Evolutionary conservation across 1,140 invertebrate species (phyloP), one percentile per base, ranked within the genome.

Genomic region (Drosophila kepulauana): DNA sequence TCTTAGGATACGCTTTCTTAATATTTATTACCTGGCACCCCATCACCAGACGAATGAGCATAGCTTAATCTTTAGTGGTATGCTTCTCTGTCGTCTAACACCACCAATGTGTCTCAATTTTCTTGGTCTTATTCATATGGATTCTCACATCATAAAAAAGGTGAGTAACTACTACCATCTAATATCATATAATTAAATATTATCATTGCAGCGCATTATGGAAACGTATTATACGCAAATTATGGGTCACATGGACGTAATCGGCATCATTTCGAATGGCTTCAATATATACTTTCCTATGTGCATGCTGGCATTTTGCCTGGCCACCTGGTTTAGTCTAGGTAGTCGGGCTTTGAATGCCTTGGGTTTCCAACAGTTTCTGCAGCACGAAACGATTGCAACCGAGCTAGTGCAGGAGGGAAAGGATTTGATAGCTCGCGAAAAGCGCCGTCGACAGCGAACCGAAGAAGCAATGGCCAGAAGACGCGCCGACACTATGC

Each of bases 231-330:
- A 92, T 59, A 93, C 92, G n/a, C 92, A 98, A 97, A 97, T 99
- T 72, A 99, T 99, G 99, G 99, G 99, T 16, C 99, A 99, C 91
- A 98, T 99, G 98, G 98, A 99, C 94, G 98, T 99, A 0, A 96
- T 99, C 62, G 96, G 97, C 7, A 98, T 99, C 62, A 97, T 99
- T 71, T 98, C 98, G 1, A 97, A 99, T 93, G 99, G 99, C 16
- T 99, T 99, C 93, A 99, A 99, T 93, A 97, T 99, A 45, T 99
- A 99, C 92, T 99, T 99, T 93, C 99, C 99, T 0, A 99, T 99
- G 95, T 95, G 97, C 54, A 99, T 99, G 91, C 94, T 99, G 43
- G 94, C 98, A 62, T 96, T 99, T 79, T 99, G 98, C 91, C 92
- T 98, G 65, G 97, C 98, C 61, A 99, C 98, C 0, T 99, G 99